phyloP scores from a whole-genome alignment of 2,888 invertebrate genomes.

The Calephelis perditalis region DNA sequence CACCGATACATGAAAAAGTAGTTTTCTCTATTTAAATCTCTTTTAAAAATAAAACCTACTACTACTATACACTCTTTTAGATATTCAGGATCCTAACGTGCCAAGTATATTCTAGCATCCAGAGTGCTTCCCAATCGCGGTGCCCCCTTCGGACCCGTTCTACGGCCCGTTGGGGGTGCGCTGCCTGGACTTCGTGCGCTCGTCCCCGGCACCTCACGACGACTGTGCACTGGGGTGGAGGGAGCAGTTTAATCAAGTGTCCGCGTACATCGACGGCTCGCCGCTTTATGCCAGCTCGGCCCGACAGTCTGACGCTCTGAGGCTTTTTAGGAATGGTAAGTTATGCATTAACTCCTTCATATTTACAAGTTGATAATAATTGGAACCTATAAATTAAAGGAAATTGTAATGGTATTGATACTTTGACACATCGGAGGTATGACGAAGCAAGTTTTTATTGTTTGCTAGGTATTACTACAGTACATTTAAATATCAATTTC shows the following conservation, averaged over 20 bases:
- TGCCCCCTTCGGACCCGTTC: slow-evolving; percentile 85
- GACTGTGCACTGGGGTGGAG: slow-evolving; percentile 90
- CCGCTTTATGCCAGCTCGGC: slow-evolving; percentile 89
- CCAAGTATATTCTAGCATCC: slow-evolving; percentile 80
- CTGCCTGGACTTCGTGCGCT: slow-evolving; percentile 90
- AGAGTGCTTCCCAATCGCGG: slow-evolving; percentile 89
- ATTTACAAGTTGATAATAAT: not conserved
- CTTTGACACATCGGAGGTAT: too few species aligned
- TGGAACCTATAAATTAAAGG: too few species aligned
- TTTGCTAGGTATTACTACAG: too few species aligned
- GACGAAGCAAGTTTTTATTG: too few species aligned
- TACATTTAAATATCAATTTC: too few species aligned
- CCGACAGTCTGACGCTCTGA: slow-evolving; percentile 83
- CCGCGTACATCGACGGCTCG: slow-evolving; percentile 89
- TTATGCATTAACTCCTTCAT: not conserved
- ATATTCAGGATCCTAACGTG: not conserved
- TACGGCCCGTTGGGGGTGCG: slow-evolving; percentile 83
- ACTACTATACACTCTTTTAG: too few species aligned
- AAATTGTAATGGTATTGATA: too few species aligned
- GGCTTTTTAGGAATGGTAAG: slow-evolving; percentile 85
- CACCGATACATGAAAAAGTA: too few species aligned
- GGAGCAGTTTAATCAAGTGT: slow-evolving; percentile 91
- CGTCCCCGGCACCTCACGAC: slow-evolving; percentile 87
- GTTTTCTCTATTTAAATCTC: too few species aligned
- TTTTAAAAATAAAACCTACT: too few species aligned